Percentiles rank a stretch among this genome's conserved stretches.
Evolutionary conservation across 2,797 vertebrate species (phyloP).

Genomic region (Amblyraja radiata): DNA sequence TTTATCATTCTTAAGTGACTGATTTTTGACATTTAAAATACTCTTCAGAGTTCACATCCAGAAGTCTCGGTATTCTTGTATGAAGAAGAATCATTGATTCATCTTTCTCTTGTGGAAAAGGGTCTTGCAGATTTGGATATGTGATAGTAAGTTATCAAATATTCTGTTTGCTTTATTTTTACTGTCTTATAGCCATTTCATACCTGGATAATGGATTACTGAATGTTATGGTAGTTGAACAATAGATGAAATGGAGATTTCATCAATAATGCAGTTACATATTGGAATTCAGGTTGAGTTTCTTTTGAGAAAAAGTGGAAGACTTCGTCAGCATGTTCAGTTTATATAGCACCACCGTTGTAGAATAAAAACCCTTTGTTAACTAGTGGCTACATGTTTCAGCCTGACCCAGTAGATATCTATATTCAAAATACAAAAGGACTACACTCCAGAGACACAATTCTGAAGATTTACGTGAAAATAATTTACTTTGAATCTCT

Average conservation of each 20-base stretch:
- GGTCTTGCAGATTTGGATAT: slow-evolving; percentile 71
- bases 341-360: not conserved
- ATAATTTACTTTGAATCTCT: not conserved
- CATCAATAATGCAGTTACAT: not conserved
- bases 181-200: not conserved
- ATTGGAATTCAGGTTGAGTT: not conserved
- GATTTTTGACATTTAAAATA: not conserved
- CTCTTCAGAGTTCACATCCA: slow-evolving; percentile 55
- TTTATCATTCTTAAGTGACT: not conserved
- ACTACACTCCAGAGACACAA: not conserved
- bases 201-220: not conserved
- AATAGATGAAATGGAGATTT: not conserved
- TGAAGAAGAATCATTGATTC: slow-evolving; percentile 58
- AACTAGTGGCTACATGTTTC: not conserved
- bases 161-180: not conserved
- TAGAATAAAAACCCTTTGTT: not conserved
- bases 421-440: not conserved
- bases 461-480: not conserved
- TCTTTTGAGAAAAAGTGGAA: not conserved
- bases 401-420: not conserved
- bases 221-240: not conserved
- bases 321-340: not conserved
- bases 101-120: slow-evolving; percentile 67
- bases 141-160: slow-evolving; percentile 17
- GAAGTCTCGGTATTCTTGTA: slow-evolving; percentile 68